Conservation (phyloP, 2,797 vertebrate genomes). For the Hybognathus amarus region DNA sequence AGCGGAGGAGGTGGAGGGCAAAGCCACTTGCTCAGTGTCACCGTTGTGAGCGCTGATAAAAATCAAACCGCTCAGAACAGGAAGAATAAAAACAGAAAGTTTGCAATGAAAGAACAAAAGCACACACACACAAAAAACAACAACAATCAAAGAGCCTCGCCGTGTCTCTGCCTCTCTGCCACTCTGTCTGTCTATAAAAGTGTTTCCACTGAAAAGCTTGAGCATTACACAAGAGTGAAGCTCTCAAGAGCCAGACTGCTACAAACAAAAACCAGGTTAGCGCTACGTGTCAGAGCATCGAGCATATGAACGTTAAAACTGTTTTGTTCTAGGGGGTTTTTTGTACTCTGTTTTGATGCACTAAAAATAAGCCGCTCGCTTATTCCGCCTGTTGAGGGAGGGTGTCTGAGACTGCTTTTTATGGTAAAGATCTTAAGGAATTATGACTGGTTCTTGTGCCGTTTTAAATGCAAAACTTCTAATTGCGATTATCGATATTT, state of each 20-base stretch:
- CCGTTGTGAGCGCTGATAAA: conserved; percentile 67
- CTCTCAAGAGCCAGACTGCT: conserved; percentile 55
- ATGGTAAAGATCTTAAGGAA: conserved; percentile 58
- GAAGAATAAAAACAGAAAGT: conserved; percentile 67
- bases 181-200: conserved; percentile 73
- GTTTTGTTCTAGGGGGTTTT: conserved; percentile 42
- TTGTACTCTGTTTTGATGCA: conserved; percentile 70
- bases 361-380: conserved; percentile 76
- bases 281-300: conserved; percentile 63
- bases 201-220: conserved; percentile 64
- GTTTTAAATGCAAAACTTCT: conserved; percentile 49
- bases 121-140: conserved; percentile 37
- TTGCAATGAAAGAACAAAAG: conserved; percentile 56
- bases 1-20: conserved; percentile 42
- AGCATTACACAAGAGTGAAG: conserved; percentile 61
- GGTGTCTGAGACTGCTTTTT: conserved; percentile 46
- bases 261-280: conserved; percentile 70
- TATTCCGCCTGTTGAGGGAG: conserved; percentile 55
- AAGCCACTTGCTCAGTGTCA: conserved; percentile 65
- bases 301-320: conserved; percentile 66
- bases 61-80: conserved; percentile 60
- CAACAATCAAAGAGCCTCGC: conserved; percentile 71
- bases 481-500: conserved; percentile 18
- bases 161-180: conserved; percentile 70
- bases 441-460: conserved; percentile 45